Conservation (phyloP, 2,888 invertebrate species). For the Pimpla rufipes region DNA sequence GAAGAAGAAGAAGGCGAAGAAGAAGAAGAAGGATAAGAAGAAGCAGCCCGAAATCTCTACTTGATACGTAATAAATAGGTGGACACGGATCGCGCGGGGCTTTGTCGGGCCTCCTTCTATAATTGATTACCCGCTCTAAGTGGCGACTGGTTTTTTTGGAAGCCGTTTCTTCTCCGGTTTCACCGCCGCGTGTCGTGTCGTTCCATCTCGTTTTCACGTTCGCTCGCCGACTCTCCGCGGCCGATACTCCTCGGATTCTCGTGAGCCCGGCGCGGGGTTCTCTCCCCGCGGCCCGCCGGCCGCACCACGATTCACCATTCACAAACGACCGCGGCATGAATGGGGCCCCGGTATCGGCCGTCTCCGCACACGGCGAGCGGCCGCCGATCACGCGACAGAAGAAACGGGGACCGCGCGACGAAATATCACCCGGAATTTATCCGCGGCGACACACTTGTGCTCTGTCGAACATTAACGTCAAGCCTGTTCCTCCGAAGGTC, state of each 20-base stretch:
- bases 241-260: conserved; percentile 26
- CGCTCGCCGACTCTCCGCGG: neutral
- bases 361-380: neutral
- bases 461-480: conserved; percentile 26
- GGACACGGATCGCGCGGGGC: conserved; percentile 32
- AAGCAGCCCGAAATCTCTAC: conserved; percentile 64
- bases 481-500: conserved; percentile 63
- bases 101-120: conserved; percentile 36
- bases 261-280: neutral
- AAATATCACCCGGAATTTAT: conserved; percentile 42
- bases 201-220: conserved; percentile 21
- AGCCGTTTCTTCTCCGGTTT: conserved; percentile 41
- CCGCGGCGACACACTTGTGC: conserved; percentile 19
- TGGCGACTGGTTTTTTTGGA: conserved; percentile 31
- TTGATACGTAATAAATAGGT: conserved; percentile 74
- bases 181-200: conserved; percentile 37
- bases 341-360: conserved; percentile 67
- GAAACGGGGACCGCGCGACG: conserved; percentile 11
- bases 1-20: conserved; percentile 28
- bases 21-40: conserved; percentile 25
- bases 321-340: conserved; percentile 73
- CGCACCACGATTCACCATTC: conserved; percentile 69
- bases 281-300: conserved; percentile 65
- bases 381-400: conserved; percentile 15
- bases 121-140: conserved; percentile 45